Percentiles rank a stretch among this genome's conserved stretches.
These are phyloP conservation scores for Pecten maximus DNA, from an alignment of 2,888 invertebrate genomes.

Conservation along the genomic window DNA sequence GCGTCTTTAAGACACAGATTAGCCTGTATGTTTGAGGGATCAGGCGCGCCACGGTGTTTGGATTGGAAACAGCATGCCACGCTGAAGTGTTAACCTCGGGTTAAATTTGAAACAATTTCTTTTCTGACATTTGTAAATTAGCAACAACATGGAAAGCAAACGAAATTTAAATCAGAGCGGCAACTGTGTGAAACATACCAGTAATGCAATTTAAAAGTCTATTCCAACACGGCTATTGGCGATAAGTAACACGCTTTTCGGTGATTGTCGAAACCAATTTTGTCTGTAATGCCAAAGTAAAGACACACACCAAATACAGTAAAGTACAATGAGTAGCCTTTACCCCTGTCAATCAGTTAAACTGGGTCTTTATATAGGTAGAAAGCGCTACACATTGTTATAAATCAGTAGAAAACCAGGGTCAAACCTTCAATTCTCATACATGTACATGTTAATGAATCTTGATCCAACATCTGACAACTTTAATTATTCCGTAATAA, in stretches of 20 bases:
- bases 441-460: too few relatives aligned
- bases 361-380: background rate
- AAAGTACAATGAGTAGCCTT: background rate
- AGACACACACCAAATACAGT: background rate
- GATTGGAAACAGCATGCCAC: background rate
- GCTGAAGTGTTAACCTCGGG: background rate
- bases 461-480: too few relatives aligned
- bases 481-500: too few relatives aligned
- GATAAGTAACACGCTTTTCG: background rate
- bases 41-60: background rate
- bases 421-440: too few relatives aligned
- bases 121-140: constrained; percentile 5
- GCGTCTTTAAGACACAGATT: background rate
- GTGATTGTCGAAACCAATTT: background rate
- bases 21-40: constrained; percentile 8
- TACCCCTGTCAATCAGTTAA: background rate
- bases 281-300: background rate
- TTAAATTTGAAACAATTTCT: constrained; percentile 29
- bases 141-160: background rate
- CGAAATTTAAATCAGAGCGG: constrained; percentile 2
- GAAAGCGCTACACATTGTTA: too few relatives aligned
- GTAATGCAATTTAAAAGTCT: constrained; percentile 13
- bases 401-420: too few relatives aligned
- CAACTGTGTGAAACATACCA: constrained; percentile 14
- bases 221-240: background rate